Evolutionary conservation across 2,888 invertebrate genomes (phyloP).

Genomic region (Muscina levida): DNA sequence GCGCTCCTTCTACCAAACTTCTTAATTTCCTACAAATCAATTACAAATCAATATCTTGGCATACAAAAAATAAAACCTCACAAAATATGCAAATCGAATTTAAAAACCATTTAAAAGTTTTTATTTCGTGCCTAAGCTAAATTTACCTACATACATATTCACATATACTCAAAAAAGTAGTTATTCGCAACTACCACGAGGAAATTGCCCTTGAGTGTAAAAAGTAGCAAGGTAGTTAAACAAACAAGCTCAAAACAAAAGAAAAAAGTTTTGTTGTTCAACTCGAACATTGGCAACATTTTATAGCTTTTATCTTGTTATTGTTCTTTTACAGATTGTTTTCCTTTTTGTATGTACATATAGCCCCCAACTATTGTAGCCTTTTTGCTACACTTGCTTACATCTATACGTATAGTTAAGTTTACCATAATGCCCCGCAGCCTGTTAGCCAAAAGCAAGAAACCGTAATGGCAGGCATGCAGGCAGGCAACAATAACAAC

Average conservation of each 20-base stretch:
- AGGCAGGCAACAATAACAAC: constrained; percentile 17
- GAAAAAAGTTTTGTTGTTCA: constrained; percentile 48
- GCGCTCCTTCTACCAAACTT: too few relatives aligned
- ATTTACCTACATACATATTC: constrained; percentile 21
- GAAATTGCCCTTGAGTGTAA: constrained; percentile 50
- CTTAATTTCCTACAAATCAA: too few relatives aligned
- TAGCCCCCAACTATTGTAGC: constrained; percentile 44
- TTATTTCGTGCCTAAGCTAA: neutral
- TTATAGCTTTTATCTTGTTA: constrained; percentile 59
- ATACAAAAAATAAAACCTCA: neutral
- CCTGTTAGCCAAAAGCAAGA: constrained; percentile 36
- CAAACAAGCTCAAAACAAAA: constrained; percentile 20
- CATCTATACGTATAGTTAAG: constrained; percentile 6
- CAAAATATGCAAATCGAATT: neutral
- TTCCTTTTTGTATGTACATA: neutral
- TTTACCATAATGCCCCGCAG: constrained; percentile 15
- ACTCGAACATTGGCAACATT: constrained; percentile 49
- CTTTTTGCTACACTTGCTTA: constrained; percentile 48
- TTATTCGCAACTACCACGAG: neutral
- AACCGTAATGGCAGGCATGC: too few relatives aligned
- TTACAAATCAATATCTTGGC: too few relatives aligned
- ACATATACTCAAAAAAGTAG: too few relatives aligned
- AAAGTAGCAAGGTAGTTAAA: constrained; percentile 23
- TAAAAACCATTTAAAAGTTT: neutral
- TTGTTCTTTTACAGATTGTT: constrained; percentile 41